Evolutionary conservation across 2,797 vertebrate species (phyloP).

Genomic region (Helostoma temminkii): DNA sequence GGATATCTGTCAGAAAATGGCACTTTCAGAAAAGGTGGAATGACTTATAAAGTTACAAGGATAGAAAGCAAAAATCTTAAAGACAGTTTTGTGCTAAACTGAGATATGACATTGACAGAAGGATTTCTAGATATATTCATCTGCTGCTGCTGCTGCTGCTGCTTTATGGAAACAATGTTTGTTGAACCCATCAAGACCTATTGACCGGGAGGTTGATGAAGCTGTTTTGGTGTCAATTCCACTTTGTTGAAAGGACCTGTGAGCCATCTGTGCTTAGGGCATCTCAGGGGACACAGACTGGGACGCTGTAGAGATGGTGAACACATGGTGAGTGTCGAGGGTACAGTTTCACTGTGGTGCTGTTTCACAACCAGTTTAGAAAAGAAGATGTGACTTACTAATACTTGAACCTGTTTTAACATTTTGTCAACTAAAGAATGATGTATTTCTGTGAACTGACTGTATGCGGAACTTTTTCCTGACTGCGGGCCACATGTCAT

Average conservation of each 20-base stretch:
- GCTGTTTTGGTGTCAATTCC: slow-evolving; percentile 50
- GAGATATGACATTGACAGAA: slow-evolving; percentile 13
- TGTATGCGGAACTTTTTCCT: not conserved
- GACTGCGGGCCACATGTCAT: not conserved
- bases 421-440: not conserved
- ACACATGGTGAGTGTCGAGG: slow-evolving; percentile 76
- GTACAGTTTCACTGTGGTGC: slow-evolving; percentile 18
- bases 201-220: slow-evolving; percentile 49
- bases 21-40: slow-evolving; percentile 11
- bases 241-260: slow-evolving; percentile 53
- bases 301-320: slow-evolving; percentile 69
- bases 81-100: slow-evolving; percentile 1
- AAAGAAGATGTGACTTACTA: not conserved
- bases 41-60: slow-evolving; percentile 12
- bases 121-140: slow-evolving; percentile 14
- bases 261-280: slow-evolving; percentile 62
- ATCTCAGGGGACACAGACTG: slow-evolving; percentile 56
- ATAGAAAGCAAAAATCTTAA: not conserved
- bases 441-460: not conserved
- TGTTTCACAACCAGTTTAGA: slow-evolving; percentile 22
- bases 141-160: slow-evolving; percentile 19
- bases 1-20: slow-evolving; percentile 15
- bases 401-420: not conserved
- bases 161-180: slow-evolving; percentile 54
- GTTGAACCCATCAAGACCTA: slow-evolving; percentile 43